phyloP scores from a whole-genome alignment of 2,797 vertebrate species.

The Pitangus sulphuratus region DNA sequence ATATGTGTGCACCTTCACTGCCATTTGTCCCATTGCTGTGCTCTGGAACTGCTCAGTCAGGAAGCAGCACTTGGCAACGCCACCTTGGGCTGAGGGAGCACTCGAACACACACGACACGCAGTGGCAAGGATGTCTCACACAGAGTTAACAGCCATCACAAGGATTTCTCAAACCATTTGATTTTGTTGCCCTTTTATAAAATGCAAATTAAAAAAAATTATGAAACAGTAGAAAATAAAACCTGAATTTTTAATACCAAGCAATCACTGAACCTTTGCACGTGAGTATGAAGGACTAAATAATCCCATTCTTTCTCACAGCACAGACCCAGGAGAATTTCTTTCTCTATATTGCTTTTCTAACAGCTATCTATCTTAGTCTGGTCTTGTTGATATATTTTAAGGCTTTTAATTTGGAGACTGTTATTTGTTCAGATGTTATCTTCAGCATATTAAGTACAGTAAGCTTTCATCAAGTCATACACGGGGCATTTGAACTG shows the following conservation, averaged over 20 bases:
- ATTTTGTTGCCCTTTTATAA: constrained; percentile 57
- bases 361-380: constrained; percentile 70
- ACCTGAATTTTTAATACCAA: constrained; percentile 35
- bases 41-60: rapidly evolving
- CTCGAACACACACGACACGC: rapidly evolving
- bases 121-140: background rate
- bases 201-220: constrained; percentile 59
- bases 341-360: constrained; percentile 60
- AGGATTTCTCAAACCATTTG: background rate
- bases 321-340: constrained; percentile 46
- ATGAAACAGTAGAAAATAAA: constrained; percentile 53
- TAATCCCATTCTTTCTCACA: constrained; percentile 22
- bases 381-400: constrained; percentile 70
- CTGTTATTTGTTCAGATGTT: constrained; percentile 56
- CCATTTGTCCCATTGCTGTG: background rate
- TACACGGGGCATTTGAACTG: background rate
- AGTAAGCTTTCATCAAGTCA: constrained; percentile 1
- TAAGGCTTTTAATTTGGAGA: constrained; percentile 59
- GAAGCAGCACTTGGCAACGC: rapidly evolving
- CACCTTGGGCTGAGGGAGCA: background rate
- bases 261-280: constrained; percentile 30
- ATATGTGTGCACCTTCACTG: rapidly evolving
- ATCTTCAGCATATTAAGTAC: constrained; percentile 59
- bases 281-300: background rate
- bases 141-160: background rate